Evolutionary conservation across 2,113 vertebrate species (phyloP).

Genomic region (Hemichromis elongatus): DNA sequence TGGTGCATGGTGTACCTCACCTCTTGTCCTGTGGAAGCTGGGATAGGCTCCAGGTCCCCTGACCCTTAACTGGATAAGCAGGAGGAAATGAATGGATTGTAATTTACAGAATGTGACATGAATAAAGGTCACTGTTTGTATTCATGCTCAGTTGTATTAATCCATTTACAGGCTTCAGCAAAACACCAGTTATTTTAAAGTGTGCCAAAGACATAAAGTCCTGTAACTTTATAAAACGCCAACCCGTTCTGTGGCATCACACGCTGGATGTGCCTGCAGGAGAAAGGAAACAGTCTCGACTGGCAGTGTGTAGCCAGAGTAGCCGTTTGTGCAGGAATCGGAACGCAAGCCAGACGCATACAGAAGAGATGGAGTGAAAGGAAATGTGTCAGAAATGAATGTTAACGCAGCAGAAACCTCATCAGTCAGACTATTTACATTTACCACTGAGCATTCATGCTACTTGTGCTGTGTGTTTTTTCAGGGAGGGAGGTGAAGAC

Average conservation of each 20-base stretch:
- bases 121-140: background rate
- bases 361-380: background rate
- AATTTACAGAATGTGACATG: background rate
- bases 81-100: background rate
- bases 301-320: background rate
- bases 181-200: background rate
- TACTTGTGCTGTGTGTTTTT: background rate
- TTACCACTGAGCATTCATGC: background rate
- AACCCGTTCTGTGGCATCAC: background rate
- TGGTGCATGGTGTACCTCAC: background rate
- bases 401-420: background rate
- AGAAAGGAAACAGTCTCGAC: background rate
- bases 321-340: background rate
- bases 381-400: background rate
- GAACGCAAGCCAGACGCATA: background rate
- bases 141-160: background rate
- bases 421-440: background rate
- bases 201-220: background rate
- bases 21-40: background rate
- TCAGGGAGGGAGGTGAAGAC: slow-evolving; percentile 92
- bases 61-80: background rate
- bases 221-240: background rate
- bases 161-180: background rate
- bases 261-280: background rate
- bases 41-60: background rate